Base-by-base conservation (phyloP, 1,140 invertebrate genomes). In the Trachymyrmex cornetzi region DNA sequence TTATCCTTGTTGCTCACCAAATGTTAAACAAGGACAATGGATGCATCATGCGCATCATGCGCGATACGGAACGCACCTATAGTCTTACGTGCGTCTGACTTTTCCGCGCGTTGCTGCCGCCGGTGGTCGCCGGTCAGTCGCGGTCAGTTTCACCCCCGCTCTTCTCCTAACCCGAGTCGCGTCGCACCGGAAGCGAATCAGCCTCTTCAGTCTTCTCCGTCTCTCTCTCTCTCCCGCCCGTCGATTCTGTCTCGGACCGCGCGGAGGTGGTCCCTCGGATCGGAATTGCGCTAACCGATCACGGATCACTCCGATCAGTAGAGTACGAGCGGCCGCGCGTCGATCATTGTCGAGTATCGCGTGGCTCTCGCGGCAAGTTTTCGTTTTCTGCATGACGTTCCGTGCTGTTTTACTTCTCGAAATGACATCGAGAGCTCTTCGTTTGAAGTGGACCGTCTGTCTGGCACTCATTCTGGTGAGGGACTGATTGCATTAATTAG, bases 401-500 rank as follows among this genome's bases (percentile, higher is more conserved):
- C 12, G 30, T 30, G 14, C 0, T 7, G 63, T 44, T 44, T 44
- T 44, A 44, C 38, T 11, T 44, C 2, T 5, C 7, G 12, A 81
- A 22, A 82, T 82, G 80, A 61, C 24, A 61, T 22, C 38, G 80
- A 30, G 27, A 16, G 14, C 38, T 72, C 34, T 2, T 24, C 16
- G 24, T 1, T 2, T 6, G 12, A 72, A n/a, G 5, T 48, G 80
- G 80, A 30, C 14, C 27, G 19, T 19, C 14, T 61, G 16, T n/a
- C 34, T 74, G 34, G 67, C 38, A 19, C 24, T 82, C 30, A 22
- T 82, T 22, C 19, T 82, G 80, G 80, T 82, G 7, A 82, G 80
- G 1, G 3, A 14, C 7, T 16, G 9, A 0, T 44, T 11, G 38
- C 38, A 44, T 44, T 44, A 44, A 44, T 44, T 44, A 44, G 11